Percentiles rank a stretch among this genome's conserved stretches.
phyloP scores from a whole-genome alignment of 2,888 invertebrate species.

The Atrina japonica region DNA sequence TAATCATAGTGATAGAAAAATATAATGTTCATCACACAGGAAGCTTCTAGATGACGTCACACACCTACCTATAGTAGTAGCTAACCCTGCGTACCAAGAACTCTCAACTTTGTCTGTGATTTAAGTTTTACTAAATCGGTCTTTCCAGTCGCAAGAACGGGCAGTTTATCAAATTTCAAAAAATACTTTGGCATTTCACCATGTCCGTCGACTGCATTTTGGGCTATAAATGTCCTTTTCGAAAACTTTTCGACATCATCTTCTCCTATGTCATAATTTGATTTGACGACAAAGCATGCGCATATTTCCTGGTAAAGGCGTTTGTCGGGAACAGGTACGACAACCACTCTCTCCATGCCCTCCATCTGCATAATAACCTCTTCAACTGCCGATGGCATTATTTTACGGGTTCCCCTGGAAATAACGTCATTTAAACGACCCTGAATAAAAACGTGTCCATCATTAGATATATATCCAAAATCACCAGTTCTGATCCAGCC shows the following conservation, averaged over 20 bases:
- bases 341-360: slow-evolving; percentile 4
- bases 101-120: slow-evolving; percentile 6
- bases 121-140: slow-evolving; percentile 19
- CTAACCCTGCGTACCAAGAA: too few species aligned
- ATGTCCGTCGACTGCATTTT: slow-evolving; percentile 14
- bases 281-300: slow-evolving; percentile 11
- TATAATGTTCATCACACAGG: too few species aligned
- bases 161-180: slow-evolving; percentile 18
- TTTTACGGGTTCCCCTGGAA: too few species aligned
- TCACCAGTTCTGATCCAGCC: slow-evolving; percentile 24
- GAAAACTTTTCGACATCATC: slow-evolving; percentile 24
- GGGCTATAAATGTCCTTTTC: slow-evolving; percentile 1
- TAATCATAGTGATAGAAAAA: too few species aligned
- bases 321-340: slow-evolving; percentile 27
- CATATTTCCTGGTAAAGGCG: slow-evolving; percentile 34
- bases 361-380: too few species aligned
- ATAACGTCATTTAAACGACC: slow-evolving; percentile 20
- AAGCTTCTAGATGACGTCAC: too few species aligned
- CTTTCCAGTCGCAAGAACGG: slow-evolving; percentile 26
- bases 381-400: neutral
- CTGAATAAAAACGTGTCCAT: slow-evolving; percentile 26
- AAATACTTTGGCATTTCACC: too few species aligned
- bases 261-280: neutral
- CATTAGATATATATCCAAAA: too few species aligned
- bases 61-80: too few species aligned